Base-by-base conservation (phyloP, 2,888 invertebrate species). In the Dysmachus trigonus region DNA sequence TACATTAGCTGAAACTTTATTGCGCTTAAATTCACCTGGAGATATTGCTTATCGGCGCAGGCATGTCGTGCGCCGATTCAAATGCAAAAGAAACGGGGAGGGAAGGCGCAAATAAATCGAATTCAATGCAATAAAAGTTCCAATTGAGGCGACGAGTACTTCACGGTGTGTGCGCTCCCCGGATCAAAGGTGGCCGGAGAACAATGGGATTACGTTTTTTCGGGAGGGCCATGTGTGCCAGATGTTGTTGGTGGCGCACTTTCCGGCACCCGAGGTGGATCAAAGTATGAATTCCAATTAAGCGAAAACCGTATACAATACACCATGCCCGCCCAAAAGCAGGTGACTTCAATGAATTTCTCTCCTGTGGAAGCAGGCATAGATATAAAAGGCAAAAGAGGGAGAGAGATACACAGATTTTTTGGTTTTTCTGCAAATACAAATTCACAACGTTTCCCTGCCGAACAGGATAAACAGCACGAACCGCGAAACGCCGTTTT, bases 231-330 rank as follows among this genome's bases (percentile, higher is more conserved):
- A 35, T 73, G 31, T 73, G 73, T n/a, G 18, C n/a, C 73, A 73
- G 30, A 73, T 73, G 73, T 35, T 73, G 31, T 35, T 72, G 31
- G n/a, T 73, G 73, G 33, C 73, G 35, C 73, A 73, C n/a, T 73
- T 73, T 73, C 33, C 18, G 73, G 73, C 73, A 35, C 31, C 35
- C 6, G 8, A 27, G 73, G n/a, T n/a, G 35, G 73, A 73, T 73
- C 31, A 73, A 73, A 73, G 73, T 18, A 31, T 15, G 73, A 73
- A 73, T 73, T 73, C 35, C 73, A 73, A 73, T 73, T 73, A 73
- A 62, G 27, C 62, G 62, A 10, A 62, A 27, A 62, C 22, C 62
- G 22, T 62, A 62, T 62, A 27, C 27, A 22, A 62, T 62, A 62
- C 10, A 22, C 47, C n/a, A 22, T 8, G 8, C 62, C 7, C 62